phyloP scores from a whole-genome alignment of 1,140 invertebrate genomes.

The Drosophila guanche region DNA sequence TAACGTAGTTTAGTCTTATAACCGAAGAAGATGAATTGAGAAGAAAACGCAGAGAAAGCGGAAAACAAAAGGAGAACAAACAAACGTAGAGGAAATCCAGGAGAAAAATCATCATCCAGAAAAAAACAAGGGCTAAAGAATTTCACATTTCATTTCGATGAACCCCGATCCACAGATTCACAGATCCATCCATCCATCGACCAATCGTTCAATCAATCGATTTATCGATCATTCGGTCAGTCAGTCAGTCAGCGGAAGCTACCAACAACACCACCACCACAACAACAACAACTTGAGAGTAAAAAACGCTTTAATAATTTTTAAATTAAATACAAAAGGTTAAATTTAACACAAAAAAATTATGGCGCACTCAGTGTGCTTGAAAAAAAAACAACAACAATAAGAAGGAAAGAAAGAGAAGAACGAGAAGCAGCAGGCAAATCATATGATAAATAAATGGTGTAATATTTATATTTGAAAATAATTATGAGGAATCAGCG shows the following conservation, averaged over 20 bases:
- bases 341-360: conserved; percentile 58
- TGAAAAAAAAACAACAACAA: conserved; percentile 57
- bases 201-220: no score
- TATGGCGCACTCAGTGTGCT: conserved; percentile 66
- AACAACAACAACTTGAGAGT: conserved; percentile 59
- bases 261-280: conserved; percentile 30
- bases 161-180: conserved; percentile 1
- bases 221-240: conserved; percentile 10
- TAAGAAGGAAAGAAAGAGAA: conserved; percentile 20
- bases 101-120: conserved; percentile 30
- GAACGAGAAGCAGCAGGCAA: conserved; percentile 26
- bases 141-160: conserved; percentile 40
- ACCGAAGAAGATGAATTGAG: conserved; percentile 35
- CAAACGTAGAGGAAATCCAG: conserved; percentile 38
- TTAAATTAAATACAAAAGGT: conserved; percentile 64
- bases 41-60: conserved; percentile 28
- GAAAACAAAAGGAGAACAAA: conserved; percentile 20
- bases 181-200: no score
- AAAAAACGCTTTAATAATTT: conserved; percentile 79
- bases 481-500: neutral
- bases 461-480: conserved; percentile 25
- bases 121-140: conserved; percentile 39
- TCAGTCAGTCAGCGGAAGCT: conserved; percentile 28
- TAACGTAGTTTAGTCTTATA: conserved; percentile 74
- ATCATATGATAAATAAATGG: conserved; percentile 38